A percentile compares a stretch with the other conserved stretches of the same genome.
Evolutionary conservation across 2,888 invertebrate species (phyloP).

Genomic region (Blomia tropicalis): DNA sequence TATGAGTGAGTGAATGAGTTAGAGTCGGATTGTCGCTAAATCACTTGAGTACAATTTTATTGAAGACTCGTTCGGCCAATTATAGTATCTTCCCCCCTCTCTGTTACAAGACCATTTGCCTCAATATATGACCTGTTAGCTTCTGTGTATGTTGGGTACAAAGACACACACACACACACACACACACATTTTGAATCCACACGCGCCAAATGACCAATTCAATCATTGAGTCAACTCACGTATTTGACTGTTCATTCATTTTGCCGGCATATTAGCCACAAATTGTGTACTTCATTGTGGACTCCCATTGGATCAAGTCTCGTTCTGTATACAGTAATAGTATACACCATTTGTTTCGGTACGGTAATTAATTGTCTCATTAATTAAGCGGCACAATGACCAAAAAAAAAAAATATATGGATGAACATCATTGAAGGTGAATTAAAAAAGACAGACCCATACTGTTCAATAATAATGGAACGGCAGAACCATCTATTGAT

Average conservation of each 20-base stretch:
- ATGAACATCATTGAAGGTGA: no score
- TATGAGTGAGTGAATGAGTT: no score
- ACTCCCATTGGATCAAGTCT: neutral
- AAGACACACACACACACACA: no score
- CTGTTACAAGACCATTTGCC: no score
- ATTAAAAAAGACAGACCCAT: no score
- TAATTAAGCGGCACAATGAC: constrained; percentile 8
- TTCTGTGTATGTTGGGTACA: no score
- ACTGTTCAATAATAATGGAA: no score
- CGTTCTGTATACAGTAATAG: neutral
- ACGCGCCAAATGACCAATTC: neutral
- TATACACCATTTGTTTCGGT: neutral
- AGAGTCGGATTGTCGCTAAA: no score
- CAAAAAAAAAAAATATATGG: no score
- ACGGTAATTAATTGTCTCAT: constrained; percentile 4
- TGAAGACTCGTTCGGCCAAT: neutral
- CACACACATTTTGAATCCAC: no score
- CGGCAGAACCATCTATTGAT: neutral
- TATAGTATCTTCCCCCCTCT: no score
- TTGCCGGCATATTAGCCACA: neutral
- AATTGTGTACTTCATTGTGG: neutral
- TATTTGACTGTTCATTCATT: constrained; percentile 13
- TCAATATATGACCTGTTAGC: no score
- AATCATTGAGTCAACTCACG: neutral
- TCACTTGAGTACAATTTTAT: neutral